Evolutionary conservation across 2,113 vertebrate genomes (phyloP), one percentile per base, ranked within the genome.

Genomic region (Salminus brasiliensis): DNA sequence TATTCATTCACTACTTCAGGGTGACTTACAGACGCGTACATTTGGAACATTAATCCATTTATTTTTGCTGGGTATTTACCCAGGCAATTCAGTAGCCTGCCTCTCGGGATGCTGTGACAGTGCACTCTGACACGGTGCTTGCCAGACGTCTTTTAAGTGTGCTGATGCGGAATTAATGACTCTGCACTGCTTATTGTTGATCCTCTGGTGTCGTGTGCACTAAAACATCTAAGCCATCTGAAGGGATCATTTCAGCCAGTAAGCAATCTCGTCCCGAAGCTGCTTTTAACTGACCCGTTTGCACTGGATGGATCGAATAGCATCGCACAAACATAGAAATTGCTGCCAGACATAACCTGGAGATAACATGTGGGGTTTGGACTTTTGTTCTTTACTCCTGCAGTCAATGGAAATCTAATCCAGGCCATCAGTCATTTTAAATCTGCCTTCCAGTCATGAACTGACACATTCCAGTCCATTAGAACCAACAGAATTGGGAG

Each of bases 341-440:
- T 65, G 52, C 69, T 79, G 34, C 60, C 67, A 79, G 16, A 49
- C 23, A 9, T 73, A 55, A 73, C 59, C 70, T 79, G 63, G 45
- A 55, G 59, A 55, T 73, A 73, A 52, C 60, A 72, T 43, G 71
- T 72, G 43, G 11, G 25, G 23, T 73, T 66, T 72, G 47, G 34
- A n/a, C 49, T 25, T 84, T 77, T 77, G 21, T 74, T 62, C 52
- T 18, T 15, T 12, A 78, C n/a, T 72, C 27, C n/a, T 59, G 60
- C 39, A 76, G 65, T 83, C 65, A 75, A 52, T 76, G 68, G 81
- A 76, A 75, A 83, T 60, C 23, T 76, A 76, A 83, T 83, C 57
- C 62, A 52, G 30, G 36, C 67, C 30, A 67, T 76, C 68, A 72
- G 62, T 83, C 82, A 76, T 57, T 66, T 80, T 80, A 72, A 83